Conservation (phyloP, 2,797 vertebrate species). For the Crypturellus tataupa region DNA sequence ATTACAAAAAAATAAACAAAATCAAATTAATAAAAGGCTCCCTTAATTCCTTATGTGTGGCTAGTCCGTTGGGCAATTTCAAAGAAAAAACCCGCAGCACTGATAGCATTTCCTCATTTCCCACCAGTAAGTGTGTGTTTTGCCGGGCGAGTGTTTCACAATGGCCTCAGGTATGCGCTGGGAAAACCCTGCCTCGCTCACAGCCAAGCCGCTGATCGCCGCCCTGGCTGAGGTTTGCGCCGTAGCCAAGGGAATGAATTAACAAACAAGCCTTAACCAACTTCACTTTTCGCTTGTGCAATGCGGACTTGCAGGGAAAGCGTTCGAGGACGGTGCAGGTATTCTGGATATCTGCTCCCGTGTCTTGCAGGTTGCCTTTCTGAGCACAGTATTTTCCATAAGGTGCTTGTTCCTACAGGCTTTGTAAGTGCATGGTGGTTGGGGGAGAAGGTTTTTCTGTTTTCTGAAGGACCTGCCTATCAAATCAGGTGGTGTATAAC, state of each 20-base stretch:
- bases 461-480: constrained; percentile 27
- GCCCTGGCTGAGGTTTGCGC: constrained; percentile 45
- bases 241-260: constrained; percentile 48
- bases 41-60: not conserved
- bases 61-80: not conserved
- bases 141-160: constrained; percentile 36
- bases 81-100: not conserved
- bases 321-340: accelerated
- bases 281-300: constrained; percentile 14
- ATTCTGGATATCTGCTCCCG: not conserved
- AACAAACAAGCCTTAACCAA: constrained; percentile 37
- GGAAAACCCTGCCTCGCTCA: constrained; percentile 45
- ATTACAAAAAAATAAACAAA: not conserved
- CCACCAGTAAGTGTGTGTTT: not conserved
- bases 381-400: not conserved
- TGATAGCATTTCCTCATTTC: constrained; percentile 11
- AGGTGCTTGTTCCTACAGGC: not conserved
- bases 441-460: not conserved
- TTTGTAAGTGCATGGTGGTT: not conserved
- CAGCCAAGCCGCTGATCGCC: not conserved
- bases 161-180: constrained; percentile 12
- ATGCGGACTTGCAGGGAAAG: not conserved
- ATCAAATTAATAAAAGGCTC: not conserved
- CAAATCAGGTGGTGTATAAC: constrained; percentile 13
- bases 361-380: not conserved